These are phyloP conservation scores for Poeciliopsis gracilis DNA, from an alignment of 2,797 vertebrate genomes.

Conservation along the genomic window DNA sequence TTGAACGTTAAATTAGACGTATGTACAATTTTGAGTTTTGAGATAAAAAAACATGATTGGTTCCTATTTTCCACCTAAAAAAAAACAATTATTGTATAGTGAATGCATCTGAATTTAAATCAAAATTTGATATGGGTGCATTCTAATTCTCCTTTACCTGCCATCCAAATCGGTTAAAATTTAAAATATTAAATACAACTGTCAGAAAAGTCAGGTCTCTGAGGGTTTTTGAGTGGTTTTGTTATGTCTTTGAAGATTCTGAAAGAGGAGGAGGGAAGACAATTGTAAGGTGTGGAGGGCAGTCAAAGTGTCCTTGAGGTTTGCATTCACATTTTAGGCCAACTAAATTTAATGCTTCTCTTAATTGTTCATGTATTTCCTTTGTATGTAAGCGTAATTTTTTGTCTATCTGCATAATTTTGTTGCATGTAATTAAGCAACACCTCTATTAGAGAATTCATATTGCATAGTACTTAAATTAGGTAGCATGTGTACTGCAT, in stretches of 20 bases:
- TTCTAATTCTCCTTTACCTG: neutral
- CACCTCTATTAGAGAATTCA: too few species aligned
- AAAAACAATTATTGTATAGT: neutral
- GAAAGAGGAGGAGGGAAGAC: slow-evolving; percentile 30
- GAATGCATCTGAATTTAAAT: neutral
- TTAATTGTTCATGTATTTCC: neutral
- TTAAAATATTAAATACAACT: slow-evolving; percentile 35
- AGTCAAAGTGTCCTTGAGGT: slow-evolving; percentile 40
- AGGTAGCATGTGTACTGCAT: too few species aligned
- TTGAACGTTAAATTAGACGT: neutral
- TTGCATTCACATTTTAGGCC: slow-evolving; percentile 50
- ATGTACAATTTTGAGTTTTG: neutral
- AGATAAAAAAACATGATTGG: neutral
- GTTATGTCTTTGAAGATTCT: slow-evolving; percentile 58
- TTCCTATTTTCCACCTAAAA: neutral
- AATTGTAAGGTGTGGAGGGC: slow-evolving; percentile 57
- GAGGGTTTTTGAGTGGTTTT: slow-evolving; percentile 46
- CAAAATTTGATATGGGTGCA: neutral
- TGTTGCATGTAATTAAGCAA: neutral
- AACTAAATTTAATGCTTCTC: neutral
- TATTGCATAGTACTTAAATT: too few species aligned
- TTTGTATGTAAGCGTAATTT: neutral
- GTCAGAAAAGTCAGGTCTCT: slow-evolving; percentile 60
- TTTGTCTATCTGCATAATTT: neutral
- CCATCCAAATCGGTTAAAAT: neutral